These are phyloP conservation scores for Peromyscus melanophrys DNA, from an alignment of 2,797 vertebrate species.

Conservation along the genomic window DNA sequence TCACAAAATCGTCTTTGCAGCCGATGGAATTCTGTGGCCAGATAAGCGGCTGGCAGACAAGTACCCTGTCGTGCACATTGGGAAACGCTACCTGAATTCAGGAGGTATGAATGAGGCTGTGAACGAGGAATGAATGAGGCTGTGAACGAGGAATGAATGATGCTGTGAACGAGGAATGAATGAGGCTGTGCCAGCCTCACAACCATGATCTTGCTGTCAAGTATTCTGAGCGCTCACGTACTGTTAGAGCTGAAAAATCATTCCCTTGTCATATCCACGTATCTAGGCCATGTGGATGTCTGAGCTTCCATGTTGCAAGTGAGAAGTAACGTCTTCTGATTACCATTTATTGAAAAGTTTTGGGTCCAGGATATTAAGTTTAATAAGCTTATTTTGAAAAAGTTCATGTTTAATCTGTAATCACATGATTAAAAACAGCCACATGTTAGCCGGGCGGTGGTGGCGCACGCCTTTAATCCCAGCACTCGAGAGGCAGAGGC, in stretches of 20 bases:
- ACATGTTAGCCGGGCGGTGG: too few relatives aligned
- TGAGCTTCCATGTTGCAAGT: neutral
- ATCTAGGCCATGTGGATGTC: neutral
- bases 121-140: too few relatives aligned
- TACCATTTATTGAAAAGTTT: constrained; percentile 6
- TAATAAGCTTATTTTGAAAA: constrained; percentile 49
- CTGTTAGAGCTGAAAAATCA: neutral
- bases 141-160: constrained; percentile 92
- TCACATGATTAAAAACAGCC: neutral
- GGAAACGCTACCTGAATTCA: constrained; percentile 97
- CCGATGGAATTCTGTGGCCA: constrained; percentile 96
- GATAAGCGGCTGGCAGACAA: constrained; percentile 96
- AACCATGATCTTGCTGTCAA: neutral
- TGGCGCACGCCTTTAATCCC: too few relatives aligned
- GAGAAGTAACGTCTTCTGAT: neutral
- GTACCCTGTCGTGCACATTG: constrained; percentile 95
- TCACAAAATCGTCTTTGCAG: constrained; percentile 96
- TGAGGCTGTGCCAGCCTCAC: neutral
- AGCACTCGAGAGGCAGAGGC: too few relatives aligned
- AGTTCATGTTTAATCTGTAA: neutral
- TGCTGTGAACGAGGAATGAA: too few relatives aligned
- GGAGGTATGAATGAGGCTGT: constrained; percentile 92
- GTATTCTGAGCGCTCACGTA: neutral
- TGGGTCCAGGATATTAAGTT: neutral
- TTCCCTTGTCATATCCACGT: neutral